phyloP scores from a whole-genome alignment of 2,888 invertebrate species.

The Diarsia mendica region DNA sequence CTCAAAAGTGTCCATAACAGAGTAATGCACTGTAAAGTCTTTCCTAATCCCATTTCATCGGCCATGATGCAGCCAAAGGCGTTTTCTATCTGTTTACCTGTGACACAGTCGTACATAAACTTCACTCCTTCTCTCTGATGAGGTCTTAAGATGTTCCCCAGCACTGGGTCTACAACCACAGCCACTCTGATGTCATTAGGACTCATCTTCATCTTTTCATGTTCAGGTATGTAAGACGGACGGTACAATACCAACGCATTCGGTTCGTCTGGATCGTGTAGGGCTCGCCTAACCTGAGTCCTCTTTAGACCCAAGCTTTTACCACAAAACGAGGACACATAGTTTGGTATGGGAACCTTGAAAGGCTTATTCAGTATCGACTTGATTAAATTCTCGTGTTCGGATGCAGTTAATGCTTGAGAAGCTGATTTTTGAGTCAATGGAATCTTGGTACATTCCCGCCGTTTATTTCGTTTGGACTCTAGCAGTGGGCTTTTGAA shows the following conservation, averaged over 20 bases:
- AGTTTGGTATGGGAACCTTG: constrained; percentile 97
- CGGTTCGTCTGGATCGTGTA: constrained; percentile 98
- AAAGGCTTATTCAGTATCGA: constrained; percentile 96
- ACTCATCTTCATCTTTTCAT: constrained; percentile 96
- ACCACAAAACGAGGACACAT: constrained; percentile 93
- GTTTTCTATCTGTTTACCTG: constrained; percentile 95
- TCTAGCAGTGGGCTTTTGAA: constrained; percentile 88
- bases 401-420: constrained; percentile 86
- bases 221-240: constrained; percentile 96
- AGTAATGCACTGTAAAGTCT: constrained; percentile 99
- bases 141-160: constrained; percentile 97
- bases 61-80: constrained; percentile 99
- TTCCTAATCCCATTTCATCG: constrained; percentile 99
- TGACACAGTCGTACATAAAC: constrained; percentile 99
- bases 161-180: constrained; percentile 98
- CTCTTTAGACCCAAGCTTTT: constrained; percentile 95
- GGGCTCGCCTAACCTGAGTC: constrained; percentile 91
- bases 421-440: constrained; percentile 84
- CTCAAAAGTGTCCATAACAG: constrained; percentile 97
- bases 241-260: constrained; percentile 96
- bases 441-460: constrained; percentile 86
- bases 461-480: constrained; percentile 83
- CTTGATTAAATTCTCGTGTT: constrained; percentile 95
- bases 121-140: constrained; percentile 99
- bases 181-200: constrained; percentile 94